phyloP scores from a whole-genome alignment of 2,113 vertebrate species.

The Poeciliopsis turrubarensis region DNA sequence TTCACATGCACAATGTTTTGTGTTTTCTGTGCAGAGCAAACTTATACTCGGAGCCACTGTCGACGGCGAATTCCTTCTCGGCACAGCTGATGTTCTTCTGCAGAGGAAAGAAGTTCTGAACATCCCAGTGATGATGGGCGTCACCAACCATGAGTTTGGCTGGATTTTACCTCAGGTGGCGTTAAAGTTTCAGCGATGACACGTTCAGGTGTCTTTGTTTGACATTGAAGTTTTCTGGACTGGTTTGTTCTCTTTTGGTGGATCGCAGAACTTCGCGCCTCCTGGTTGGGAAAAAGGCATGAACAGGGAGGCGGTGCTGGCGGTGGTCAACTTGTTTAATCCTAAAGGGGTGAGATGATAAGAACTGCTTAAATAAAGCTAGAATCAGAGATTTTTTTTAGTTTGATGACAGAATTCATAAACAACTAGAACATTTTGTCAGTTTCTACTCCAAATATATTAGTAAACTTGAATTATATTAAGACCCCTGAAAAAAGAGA shows the following conservation, averaged over 20 bases:
- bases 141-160: constrained; percentile 84
- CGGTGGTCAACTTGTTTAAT: constrained; percentile 59
- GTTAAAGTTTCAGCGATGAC: too few relatives aligned
- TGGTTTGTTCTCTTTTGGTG: background rate
- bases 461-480: too few relatives aligned
- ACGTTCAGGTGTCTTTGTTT: background rate
- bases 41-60: constrained; percentile 67
- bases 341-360: constrained; percentile 62
- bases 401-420: background rate
- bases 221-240: background rate
- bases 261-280: constrained; percentile 60
- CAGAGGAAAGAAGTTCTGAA: constrained; percentile 70
- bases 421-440: too few relatives aligned
- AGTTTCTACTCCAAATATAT: too few relatives aligned
- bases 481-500: too few relatives aligned
- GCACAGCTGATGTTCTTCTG: constrained; percentile 71
- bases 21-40: constrained; percentile 43
- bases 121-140: constrained; percentile 81
- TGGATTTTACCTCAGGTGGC: constrained; percentile 73
- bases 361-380: background rate
- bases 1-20: too few relatives aligned
- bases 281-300: constrained; percentile 77
- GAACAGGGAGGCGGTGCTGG: constrained; percentile 57
- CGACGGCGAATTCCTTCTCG: constrained; percentile 80
- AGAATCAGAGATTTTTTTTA: background rate